Evolutionary conservation across 2,113 vertebrate species (phyloP).

Genomic region (Sinocyclocheilus rhinocerous): DNA sequence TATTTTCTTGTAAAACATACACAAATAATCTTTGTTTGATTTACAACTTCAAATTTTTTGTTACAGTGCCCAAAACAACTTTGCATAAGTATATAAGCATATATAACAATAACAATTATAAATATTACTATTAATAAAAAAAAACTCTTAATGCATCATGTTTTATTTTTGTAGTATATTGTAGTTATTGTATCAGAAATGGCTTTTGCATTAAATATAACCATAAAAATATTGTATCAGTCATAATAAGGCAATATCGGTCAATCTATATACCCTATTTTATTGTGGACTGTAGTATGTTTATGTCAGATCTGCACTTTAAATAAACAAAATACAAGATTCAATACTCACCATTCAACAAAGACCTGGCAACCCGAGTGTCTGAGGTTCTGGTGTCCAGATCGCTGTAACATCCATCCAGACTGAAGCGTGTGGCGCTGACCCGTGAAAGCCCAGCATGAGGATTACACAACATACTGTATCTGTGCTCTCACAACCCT

Average conservation of each 20-base stretch:
- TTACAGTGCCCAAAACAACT: no score
- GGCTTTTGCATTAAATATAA: background rate
- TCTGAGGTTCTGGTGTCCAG: background rate
- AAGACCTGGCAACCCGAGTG: background rate
- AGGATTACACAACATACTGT: slow-evolving; percentile 20
- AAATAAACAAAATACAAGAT: background rate
- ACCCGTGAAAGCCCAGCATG: background rate
- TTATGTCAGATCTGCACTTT: background rate
- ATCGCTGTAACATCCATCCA: background rate
- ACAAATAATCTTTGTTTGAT: no score
- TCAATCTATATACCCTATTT: background rate
- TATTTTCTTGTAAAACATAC: no score
- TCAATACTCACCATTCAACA: background rate
- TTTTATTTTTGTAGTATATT: no score
- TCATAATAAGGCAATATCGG: background rate
- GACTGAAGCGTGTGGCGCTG: background rate
- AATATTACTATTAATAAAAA: no score
- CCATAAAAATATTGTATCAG: background rate
- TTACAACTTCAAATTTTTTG: no score
- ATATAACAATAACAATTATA: no score
- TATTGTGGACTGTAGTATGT: background rate
- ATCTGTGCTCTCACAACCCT: background rate
- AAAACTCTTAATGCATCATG: no score
- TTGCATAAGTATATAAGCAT: no score
- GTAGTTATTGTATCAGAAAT: no score